phyloP scores from a whole-genome alignment of 2,797 vertebrate species.

The Tenualosa thibaudeaui region DNA sequence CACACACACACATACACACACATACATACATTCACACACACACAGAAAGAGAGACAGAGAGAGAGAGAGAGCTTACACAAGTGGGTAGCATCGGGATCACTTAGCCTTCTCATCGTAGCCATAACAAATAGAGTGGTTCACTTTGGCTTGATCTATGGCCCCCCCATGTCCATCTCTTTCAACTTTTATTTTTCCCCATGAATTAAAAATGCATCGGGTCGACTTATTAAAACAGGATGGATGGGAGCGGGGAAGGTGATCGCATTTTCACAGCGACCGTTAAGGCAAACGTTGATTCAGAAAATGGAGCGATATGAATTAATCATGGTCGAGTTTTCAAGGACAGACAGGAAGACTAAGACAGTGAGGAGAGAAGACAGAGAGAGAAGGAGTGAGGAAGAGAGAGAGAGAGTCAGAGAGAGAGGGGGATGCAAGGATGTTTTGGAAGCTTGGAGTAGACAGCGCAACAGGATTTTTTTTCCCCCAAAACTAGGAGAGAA shows the following conservation, averaged over 20 bases:
- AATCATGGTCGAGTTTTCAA: slow-evolving; percentile 53
- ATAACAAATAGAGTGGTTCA: slow-evolving; percentile 24
- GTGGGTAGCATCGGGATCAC: neutral
- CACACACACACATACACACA: neutral
- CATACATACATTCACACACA: neutral
- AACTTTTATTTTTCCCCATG: slow-evolving; percentile 59
- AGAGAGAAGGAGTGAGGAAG: slow-evolving; percentile 52
- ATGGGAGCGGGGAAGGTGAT: slow-evolving; percentile 63
- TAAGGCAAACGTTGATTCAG: slow-evolving; percentile 65
- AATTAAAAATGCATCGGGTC: slow-evolving; percentile 74
- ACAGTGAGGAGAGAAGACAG: slow-evolving; percentile 36
- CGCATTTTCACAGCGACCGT: slow-evolving; percentile 67
- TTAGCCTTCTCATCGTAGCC: slow-evolving; percentile 7
- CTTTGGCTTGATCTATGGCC: slow-evolving; percentile 29
- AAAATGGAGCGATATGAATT: slow-evolving; percentile 67
- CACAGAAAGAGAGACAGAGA: neutral
- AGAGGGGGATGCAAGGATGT: slow-evolving; percentile 29
- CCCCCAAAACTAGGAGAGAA: slow-evolving; percentile 8
- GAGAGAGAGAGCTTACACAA: neutral
- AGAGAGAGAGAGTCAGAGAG: slow-evolving; percentile 53
- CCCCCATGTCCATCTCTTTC: slow-evolving; percentile 59
- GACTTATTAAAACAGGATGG: slow-evolving; percentile 62
- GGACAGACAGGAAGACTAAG: slow-evolving; percentile 32
- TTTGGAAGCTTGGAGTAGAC: slow-evolving; percentile 9
- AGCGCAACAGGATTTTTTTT: slow-evolving; percentile 14